Percentiles rank a stretch among this genome's conserved stretches.
These are phyloP conservation scores for Dryobates pubescens DNA, from an alignment of 2,797 vertebrate genomes.

Conservation along the genomic window DNA sequence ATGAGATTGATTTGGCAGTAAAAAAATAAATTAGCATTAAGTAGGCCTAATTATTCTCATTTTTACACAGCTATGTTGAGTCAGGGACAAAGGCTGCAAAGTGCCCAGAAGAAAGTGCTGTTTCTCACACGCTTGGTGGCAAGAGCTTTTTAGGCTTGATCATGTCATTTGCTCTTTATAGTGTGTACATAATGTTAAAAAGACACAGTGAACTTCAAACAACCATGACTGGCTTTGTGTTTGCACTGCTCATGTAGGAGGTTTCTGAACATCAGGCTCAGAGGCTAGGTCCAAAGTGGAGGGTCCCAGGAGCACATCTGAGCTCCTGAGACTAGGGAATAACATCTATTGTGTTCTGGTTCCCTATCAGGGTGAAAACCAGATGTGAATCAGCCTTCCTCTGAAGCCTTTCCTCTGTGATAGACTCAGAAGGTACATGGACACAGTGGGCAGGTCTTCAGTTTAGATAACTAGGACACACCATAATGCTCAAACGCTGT, in stretches of 20 bases:
- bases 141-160: neutral
- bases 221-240: neutral
- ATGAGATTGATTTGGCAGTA: neutral
- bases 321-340: neutral
- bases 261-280: neutral
- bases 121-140: neutral
- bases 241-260: neutral
- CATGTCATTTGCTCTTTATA: neutral
- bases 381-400: neutral
- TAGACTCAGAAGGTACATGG: neutral
- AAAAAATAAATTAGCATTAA: constrained; percentile 14
- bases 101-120: neutral
- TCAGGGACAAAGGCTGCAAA: neutral
- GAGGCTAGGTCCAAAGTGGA: neutral
- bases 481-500: neutral
- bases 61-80: neutral
- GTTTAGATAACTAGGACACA: neutral
- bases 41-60: neutral
- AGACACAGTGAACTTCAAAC: neutral
- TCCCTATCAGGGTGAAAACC: neutral
- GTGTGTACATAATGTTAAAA: neutral
- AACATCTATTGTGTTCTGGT: neutral
- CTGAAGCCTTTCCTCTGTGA: neutral
- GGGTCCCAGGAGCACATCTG: fast-evolving
- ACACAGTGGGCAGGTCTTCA: neutral